These are phyloP conservation scores for Meteorus colon DNA, from an alignment of 2,888 invertebrate species.

Conservation along the genomic window DNA sequence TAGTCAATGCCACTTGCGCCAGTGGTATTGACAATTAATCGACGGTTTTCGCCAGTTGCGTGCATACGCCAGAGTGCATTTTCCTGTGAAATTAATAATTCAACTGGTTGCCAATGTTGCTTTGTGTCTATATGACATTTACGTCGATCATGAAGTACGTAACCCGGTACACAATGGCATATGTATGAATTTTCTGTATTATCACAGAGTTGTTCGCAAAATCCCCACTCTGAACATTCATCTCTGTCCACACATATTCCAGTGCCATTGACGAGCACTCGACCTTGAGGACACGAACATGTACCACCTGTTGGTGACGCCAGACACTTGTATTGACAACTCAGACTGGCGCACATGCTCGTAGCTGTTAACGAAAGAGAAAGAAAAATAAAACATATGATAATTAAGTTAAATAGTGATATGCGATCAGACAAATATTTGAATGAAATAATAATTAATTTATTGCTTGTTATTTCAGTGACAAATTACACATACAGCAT, in stretches of 20 bases:
- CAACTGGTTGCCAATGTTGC: slow-evolving; percentile 72
- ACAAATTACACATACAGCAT: slow-evolving; percentile 84
- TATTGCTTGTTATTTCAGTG: background rate
- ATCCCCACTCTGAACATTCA: slow-evolving; percentile 94
- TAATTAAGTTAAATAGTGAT: slow-evolving; percentile 20
- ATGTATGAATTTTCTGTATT: slow-evolving; percentile 90
- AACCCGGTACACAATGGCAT: slow-evolving; percentile 89
- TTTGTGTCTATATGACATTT: slow-evolving; percentile 80
- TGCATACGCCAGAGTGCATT: slow-evolving; percentile 83
- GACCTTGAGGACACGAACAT: slow-evolving; percentile 92
- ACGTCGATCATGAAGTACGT: slow-evolving; percentile 78
- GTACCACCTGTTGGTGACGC: slow-evolving; percentile 91
- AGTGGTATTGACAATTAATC: slow-evolving; percentile 85
- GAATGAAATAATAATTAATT: too few species aligned
- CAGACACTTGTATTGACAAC: slow-evolving; percentile 94
- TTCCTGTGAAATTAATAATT: slow-evolving; percentile 83
- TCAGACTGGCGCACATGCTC: slow-evolving; percentile 86
- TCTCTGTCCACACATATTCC: slow-evolving; percentile 92
- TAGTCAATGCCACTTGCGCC: slow-evolving; percentile 91
- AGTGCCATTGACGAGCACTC: slow-evolving; percentile 87
- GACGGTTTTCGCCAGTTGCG: slow-evolving; percentile 78
- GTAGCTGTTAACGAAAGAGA: slow-evolving; percentile 77
- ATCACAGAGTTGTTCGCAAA: slow-evolving; percentile 94
- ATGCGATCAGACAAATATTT: too few species aligned
- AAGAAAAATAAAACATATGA: slow-evolving; percentile 22